Conservation (phyloP, 2,797 vertebrate species). For the Sciaenops ocellatus region DNA sequence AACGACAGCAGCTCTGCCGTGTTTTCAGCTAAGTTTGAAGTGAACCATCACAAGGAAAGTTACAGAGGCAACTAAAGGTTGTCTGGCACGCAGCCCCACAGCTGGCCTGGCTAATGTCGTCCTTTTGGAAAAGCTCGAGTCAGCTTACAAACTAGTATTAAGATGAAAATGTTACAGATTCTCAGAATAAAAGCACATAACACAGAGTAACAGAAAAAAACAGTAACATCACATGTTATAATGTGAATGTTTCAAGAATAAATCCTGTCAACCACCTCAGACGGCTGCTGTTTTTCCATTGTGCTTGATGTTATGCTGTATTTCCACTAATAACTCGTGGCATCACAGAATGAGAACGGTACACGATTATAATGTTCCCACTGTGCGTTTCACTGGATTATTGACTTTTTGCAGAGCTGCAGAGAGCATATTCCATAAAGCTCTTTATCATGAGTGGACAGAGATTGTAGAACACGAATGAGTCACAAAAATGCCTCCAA, state of each 20-base stretch:
- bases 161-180: no score
- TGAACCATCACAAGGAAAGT: no score
- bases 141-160: no score
- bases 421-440: conserved; percentile 37
- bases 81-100: no score
- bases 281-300: conserved; percentile 38
- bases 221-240: background rate
- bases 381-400: conserved; percentile 54
- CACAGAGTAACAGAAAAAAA: background rate
- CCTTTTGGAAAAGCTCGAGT: no score
- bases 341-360: conserved; percentile 23
- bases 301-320: background rate
- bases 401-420: conserved; percentile 49
- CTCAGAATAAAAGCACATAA: no score
- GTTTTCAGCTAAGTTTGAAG: no score
- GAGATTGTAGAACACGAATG: conserved; percentile 19
- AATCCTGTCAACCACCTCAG: background rate
- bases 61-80: no score
- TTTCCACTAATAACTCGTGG: conserved; percentile 36
- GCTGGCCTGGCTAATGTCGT: no score
- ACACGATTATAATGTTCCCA: conserved; percentile 56
- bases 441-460: conserved; percentile 24
- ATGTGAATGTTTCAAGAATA: background rate
- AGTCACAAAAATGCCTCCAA: conserved; percentile 31
- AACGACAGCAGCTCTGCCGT: no score